A percentile compares a stretch with the other conserved stretches of the same genome.
phyloP scores from a whole-genome alignment of 2,113 vertebrate species.

The Garra rufa region DNA sequence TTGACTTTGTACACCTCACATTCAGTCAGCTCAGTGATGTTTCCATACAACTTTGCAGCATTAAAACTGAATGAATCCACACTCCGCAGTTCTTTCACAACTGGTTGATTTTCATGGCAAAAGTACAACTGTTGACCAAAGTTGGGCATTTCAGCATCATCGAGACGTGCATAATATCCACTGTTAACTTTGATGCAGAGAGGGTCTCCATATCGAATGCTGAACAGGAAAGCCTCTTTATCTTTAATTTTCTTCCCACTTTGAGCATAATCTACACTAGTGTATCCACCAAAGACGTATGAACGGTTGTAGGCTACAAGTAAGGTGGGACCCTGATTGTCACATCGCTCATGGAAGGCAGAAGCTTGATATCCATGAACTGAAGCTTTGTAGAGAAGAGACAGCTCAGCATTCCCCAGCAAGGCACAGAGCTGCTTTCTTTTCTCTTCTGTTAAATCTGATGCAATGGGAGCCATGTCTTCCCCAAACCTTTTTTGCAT shows the following conservation, averaged over 20 bases:
- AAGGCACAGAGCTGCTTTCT: too few relatives aligned
- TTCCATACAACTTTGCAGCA: constrained; percentile 58
- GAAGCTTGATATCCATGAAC: constrained; percentile 59
- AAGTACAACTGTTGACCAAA: constrained; percentile 62
- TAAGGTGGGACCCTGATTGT: constrained; percentile 63
- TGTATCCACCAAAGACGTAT: constrained; percentile 71
- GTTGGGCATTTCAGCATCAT: constrained; percentile 48
- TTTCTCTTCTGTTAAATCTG: too few relatives aligned
- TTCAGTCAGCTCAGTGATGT: constrained; percentile 62
- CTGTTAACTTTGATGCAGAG: neutral
- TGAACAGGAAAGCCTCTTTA: constrained; percentile 67
- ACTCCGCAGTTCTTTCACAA: constrained; percentile 23
- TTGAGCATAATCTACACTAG: constrained; percentile 56
- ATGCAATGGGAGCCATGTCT: too few relatives aligned
- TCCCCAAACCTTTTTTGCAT: too few relatives aligned
- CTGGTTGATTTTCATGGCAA: neutral
- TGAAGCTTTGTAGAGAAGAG: too few relatives aligned
- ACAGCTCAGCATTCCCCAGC: too few relatives aligned
- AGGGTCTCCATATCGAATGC: constrained; percentile 46
- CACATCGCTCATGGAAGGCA: constrained; percentile 62
- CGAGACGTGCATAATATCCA: neutral
- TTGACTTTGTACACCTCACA: constrained; percentile 71
- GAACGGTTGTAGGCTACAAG: constrained; percentile 69
- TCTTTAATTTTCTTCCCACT: constrained; percentile 49
- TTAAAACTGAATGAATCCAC: constrained; percentile 47